A percentile compares a stretch with the other conserved stretches of the same genome.
Conservation (phyloP, 2,113 vertebrate genomes). For the Barbus barbus region DNA sequence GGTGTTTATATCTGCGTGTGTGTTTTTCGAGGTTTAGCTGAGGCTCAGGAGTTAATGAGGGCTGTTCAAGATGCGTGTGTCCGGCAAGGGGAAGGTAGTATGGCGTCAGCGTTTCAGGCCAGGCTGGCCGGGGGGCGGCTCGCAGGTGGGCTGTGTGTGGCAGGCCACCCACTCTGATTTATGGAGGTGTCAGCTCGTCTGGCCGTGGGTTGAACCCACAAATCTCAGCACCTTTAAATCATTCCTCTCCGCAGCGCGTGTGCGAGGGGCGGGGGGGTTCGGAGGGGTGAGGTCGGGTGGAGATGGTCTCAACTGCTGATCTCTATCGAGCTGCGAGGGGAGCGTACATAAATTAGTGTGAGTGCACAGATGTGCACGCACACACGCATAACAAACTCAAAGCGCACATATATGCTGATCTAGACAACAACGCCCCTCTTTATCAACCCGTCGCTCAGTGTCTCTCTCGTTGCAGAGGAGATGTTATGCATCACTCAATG, state of each 20-base stretch:
- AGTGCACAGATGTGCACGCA: constrained; percentile 5
- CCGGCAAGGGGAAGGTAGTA: constrained; percentile 45
- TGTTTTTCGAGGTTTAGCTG: constrained; percentile 49
- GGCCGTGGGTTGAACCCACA: constrained; percentile 70
- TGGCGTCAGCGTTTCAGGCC: constrained; percentile 58
- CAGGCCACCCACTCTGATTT: constrained; percentile 61
- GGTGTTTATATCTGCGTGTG: constrained; percentile 45
- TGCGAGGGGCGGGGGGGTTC: background rate
- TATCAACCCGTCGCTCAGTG: constrained; percentile 64
- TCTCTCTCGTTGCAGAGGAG: constrained; percentile 50
- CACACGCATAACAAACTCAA: constrained; percentile 26
- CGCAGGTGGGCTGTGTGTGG: constrained; percentile 57
- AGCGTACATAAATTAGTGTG: constrained; percentile 63
- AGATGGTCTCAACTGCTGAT: constrained; percentile 49
- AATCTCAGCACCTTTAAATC: constrained; percentile 72
- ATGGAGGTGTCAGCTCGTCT: constrained; percentile 67
- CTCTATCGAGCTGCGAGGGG: constrained; percentile 54
- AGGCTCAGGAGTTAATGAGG: constrained; percentile 57
- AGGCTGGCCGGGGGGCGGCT: constrained; percentile 52
- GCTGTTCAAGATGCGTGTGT: constrained; percentile 54
- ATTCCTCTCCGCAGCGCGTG: constrained; percentile 53
- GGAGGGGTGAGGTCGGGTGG: constrained; percentile 31
- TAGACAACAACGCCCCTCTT: constrained; percentile 65
- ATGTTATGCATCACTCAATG: constrained; percentile 59
- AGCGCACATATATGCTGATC: constrained; percentile 46